Evolutionary conservation across 2,888 invertebrate genomes (phyloP).

Genomic region (Aleiodes testaceus): DNA sequence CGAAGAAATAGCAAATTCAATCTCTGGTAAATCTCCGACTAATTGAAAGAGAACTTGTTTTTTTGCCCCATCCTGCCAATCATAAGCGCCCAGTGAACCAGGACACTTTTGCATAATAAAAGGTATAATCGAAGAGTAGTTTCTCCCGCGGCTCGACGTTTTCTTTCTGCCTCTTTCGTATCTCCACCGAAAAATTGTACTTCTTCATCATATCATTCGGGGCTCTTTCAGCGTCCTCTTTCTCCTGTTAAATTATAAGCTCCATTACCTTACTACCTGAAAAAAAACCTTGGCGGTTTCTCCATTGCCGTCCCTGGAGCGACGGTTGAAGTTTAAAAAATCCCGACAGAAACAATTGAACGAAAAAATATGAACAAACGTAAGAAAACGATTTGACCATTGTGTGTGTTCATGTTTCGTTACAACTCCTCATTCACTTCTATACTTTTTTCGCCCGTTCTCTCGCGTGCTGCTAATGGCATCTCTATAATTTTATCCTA

Average conservation of each 20-base stretch:
- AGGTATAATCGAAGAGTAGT: constrained; percentile 47
- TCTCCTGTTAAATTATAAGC: constrained; percentile 50
- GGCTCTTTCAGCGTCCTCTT: constrained; percentile 31
- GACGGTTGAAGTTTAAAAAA: constrained; percentile 20
- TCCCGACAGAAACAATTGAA: constrained; percentile 17
- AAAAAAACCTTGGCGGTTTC: constrained; percentile 29
- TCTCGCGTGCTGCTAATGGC: constrained; percentile 39
- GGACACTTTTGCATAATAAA: constrained; percentile 43
- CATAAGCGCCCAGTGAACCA: neutral
- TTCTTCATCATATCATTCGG: constrained; percentile 34
- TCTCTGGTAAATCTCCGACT: too few relatives aligned
- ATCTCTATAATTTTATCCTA: constrained; percentile 31
- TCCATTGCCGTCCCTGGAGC: constrained; percentile 4
- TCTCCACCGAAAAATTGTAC: constrained; percentile 30
- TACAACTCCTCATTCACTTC: neutral
- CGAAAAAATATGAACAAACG: neutral
- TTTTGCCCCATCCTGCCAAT: neutral
- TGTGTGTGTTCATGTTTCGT: constrained; percentile 1
- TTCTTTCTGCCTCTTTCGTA: neutral
- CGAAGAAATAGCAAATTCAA: too few relatives aligned
- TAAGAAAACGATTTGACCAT: constrained; percentile 9
- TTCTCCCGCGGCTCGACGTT: constrained; percentile 38
- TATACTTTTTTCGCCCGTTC: neutral
- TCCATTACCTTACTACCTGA: constrained; percentile 23
- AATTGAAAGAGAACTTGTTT: neutral